These are phyloP conservation scores for Phaenicophaeus curvirostris DNA, from an alignment of 2,797 vertebrate species.

Conservation along the genomic window DNA sequence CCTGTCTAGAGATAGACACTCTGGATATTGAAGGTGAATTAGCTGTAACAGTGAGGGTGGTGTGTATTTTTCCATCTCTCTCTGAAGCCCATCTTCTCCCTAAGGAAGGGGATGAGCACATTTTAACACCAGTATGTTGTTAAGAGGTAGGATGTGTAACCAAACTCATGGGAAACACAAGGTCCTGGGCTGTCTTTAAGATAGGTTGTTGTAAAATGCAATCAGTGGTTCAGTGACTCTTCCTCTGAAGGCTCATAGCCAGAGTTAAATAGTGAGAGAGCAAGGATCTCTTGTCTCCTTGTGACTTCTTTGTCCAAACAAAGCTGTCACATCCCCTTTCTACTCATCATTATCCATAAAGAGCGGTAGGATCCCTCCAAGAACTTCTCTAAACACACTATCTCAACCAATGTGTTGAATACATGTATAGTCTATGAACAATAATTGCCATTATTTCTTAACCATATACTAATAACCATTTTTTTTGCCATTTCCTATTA, in stretches of 20 bases:
- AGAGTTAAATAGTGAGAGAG: neutral
- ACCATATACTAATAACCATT: neutral
- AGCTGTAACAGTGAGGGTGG: neutral
- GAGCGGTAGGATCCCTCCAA: neutral
- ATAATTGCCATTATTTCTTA: neutral
- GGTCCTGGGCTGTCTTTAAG: neutral
- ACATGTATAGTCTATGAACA: neutral
- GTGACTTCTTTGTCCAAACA: neutral
- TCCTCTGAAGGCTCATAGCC: neutral
- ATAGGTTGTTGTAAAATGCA: neutral
- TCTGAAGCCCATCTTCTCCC: neutral
- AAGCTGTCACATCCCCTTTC: neutral
- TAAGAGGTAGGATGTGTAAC: neutral
- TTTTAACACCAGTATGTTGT: neutral
- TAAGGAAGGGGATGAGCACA: neutral
- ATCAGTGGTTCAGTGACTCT: neutral
- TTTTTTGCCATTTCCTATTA: neutral
- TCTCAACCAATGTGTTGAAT: neutral
- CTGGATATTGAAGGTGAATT: neutral
- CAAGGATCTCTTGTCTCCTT: neutral
- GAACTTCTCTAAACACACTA: neutral
- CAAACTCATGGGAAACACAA: neutral
- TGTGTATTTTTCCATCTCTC: neutral
- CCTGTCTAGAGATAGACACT: neutral
- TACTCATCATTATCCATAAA: neutral